A percentile compares a stretch with the other conserved stretches of the same genome.
phyloP scores from a whole-genome alignment of 2,888 invertebrate genomes.

The Parascotia fuliginaria region DNA sequence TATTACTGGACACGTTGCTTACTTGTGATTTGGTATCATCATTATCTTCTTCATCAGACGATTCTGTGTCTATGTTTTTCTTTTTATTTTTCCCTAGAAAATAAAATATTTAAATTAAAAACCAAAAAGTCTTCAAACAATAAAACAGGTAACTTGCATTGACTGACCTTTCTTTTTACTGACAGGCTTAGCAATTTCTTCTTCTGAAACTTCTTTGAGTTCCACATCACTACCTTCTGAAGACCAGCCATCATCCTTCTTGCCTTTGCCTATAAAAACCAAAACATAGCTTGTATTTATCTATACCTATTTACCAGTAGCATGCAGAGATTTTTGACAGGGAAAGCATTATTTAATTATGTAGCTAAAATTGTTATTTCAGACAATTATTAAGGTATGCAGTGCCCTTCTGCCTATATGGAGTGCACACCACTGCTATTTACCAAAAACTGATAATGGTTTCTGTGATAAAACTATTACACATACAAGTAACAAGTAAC shows the following conservation, averaged over 20 bases:
- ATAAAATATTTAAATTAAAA: too few relatives aligned
- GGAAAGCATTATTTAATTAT: too few relatives aligned
- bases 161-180: slow-evolving; percentile 78
- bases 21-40: slow-evolving; percentile 71
- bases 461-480: too few relatives aligned
- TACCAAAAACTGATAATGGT: too few relatives aligned
- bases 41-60: slow-evolving; percentile 81
- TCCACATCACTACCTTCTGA: slow-evolving; percentile 81
- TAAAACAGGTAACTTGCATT: not conserved
- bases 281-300: slow-evolving; percentile 1
- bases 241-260: slow-evolving; percentile 85
- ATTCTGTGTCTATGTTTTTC: slow-evolving; percentile 75
- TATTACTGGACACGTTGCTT: slow-evolving; percentile 69
- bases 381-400: too few relatives aligned
- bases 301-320: not conserved
- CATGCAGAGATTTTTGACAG: too few relatives aligned
- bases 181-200: slow-evolving; percentile 71
- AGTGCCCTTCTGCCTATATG: too few relatives aligned
- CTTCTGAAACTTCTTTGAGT: slow-evolving; percentile 73
- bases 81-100: slow-evolving; percentile 81
- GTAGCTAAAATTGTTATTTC: too few relatives aligned
- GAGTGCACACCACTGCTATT: too few relatives aligned
- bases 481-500: too few relatives aligned
- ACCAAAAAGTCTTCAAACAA: not conserved
- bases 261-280: slow-evolving; percentile 74